Evolutionary conservation across 2,888 invertebrate species (phyloP), one percentile per base, ranked within the genome.

Genomic region (Leistus spinibarbis): DNA sequence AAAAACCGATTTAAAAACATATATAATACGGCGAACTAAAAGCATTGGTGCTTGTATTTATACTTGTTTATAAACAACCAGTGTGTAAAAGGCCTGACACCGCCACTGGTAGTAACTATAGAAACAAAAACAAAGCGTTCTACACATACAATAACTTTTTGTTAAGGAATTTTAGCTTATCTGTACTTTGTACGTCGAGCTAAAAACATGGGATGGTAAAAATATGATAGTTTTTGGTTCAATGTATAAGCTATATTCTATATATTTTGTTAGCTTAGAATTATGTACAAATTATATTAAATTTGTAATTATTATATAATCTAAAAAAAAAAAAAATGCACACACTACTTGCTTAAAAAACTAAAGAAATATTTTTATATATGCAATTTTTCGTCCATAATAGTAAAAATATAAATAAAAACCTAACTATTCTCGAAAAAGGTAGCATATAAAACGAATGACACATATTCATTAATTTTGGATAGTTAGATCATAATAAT

Each of bases 251-350:
- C 60, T 69, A 69, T 70, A 54, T 40, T 69, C 20, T 69, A 22
- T 69, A 71, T 71, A 71, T 70, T 70, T 64, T 71, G 54, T 71
- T 71, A n/a, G n/a, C n/a, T n/a, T n/a, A 71, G 71, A 71, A 71
- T 60, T 20, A 63, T 71, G 64, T 71, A 71, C 71, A 71, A 54
- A 64, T 68, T 17, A 71, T 71, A 64, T 62, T 71, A 63, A 71
- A 71, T 71, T 71, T 71, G 54, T 64, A 60, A 57, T 57, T 19
- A 57, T n/a, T 19, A 57, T 20, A 57, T 17, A 16, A 19, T 19
- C 17, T 57, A 20, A 60, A 20, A 20, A 20, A 19, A 20, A 20
- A 60, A 16, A 20, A 60, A 16, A 60, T 10, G 20, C 22, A 60
- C 13, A 60, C 60, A 60, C 60, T 20, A 60, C 17, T 40, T 60